Conservation (phyloP, 2,797 vertebrate genomes). For the Rhinella marina region DNA sequence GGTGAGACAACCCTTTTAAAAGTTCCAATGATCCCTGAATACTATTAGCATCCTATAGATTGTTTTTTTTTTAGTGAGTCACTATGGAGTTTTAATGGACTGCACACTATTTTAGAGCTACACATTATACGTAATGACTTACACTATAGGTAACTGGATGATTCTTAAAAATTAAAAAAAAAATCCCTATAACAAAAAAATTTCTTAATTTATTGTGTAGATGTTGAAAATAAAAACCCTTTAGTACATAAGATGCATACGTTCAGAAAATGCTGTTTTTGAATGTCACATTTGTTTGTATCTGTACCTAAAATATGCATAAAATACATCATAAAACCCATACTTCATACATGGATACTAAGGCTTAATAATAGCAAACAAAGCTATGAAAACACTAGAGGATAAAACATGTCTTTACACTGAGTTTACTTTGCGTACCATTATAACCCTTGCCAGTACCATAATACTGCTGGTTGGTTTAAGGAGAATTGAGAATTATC, state of each 20-base stretch:
- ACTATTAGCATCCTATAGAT: too few relatives aligned
- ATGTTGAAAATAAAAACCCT: background rate
- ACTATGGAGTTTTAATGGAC: background rate
- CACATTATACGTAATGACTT: background rate
- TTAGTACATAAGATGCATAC: background rate
- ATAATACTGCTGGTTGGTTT: conserved; percentile 17
- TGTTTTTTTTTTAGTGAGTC: background rate
- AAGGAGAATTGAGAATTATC: background rate
- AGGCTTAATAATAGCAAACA: conserved; percentile 44
- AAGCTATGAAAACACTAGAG: conserved; percentile 30
- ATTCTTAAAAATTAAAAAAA: background rate
- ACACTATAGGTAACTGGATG: background rate
- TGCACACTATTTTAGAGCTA: background rate
- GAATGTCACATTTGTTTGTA: conserved; percentile 24
- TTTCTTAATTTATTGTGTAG: conserved; percentile 25
- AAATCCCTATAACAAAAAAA: conserved; percentile 9
- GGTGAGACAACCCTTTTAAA: too few relatives aligned
- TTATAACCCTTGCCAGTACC: background rate
- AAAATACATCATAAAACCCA: conserved; percentile 38
- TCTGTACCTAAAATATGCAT: conserved; percentile 25
- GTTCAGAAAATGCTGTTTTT: background rate
- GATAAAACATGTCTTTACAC: conserved; percentile 34
- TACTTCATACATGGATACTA: conserved; percentile 48
- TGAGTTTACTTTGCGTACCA: conserved; percentile 26
- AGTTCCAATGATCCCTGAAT: too few relatives aligned